These are phyloP conservation scores for Tachina grossa DNA, from an alignment of 2,888 invertebrate species.

Conservation along the genomic window DNA sequence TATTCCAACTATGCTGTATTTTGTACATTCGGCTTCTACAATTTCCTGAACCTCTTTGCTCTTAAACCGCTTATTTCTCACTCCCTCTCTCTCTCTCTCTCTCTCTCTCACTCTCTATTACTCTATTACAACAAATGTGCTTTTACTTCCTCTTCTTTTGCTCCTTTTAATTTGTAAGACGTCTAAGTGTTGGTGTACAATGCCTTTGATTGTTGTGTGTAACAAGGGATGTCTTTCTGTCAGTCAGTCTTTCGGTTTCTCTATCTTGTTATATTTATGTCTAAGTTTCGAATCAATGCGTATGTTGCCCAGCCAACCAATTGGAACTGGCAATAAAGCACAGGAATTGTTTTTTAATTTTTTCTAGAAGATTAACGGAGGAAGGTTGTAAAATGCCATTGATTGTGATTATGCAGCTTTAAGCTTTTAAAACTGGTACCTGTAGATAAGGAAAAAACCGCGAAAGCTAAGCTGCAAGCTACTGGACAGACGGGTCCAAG, in stretches of 20 bases:
- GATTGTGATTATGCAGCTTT: too few relatives aligned
- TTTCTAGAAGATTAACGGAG: too few relatives aligned
- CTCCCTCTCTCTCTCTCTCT: background rate
- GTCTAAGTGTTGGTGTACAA: constrained; percentile 1
- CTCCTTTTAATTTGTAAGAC: background rate
- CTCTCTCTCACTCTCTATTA: too few relatives aligned
- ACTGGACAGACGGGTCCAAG: too few relatives aligned
- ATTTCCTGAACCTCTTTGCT: constrained; percentile 41
- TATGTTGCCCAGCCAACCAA: background rate
- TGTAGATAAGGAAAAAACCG: too few relatives aligned
- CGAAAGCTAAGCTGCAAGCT: too few relatives aligned
- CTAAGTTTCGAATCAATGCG: constrained; percentile 28
- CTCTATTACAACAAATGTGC: background rate
- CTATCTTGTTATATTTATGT: constrained; percentile 19
- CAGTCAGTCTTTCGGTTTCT: constrained; percentile 12
- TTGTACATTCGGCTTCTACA: constrained; percentile 11
- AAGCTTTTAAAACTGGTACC: too few relatives aligned
- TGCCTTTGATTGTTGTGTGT: constrained; percentile 45
- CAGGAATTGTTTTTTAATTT: too few relatives aligned
- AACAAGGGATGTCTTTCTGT: constrained; percentile 45
- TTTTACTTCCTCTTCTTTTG: background rate
- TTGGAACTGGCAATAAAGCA: too few relatives aligned
- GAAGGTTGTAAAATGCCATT: too few relatives aligned
- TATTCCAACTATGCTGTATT: constrained; percentile 45
- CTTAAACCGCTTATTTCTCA: constrained; percentile 27